Evolutionary conservation across 23 tunicate species (phyloP), one percentile per base, ranked within the genome.

Genomic region (Halocynthia roretzi): DNA sequence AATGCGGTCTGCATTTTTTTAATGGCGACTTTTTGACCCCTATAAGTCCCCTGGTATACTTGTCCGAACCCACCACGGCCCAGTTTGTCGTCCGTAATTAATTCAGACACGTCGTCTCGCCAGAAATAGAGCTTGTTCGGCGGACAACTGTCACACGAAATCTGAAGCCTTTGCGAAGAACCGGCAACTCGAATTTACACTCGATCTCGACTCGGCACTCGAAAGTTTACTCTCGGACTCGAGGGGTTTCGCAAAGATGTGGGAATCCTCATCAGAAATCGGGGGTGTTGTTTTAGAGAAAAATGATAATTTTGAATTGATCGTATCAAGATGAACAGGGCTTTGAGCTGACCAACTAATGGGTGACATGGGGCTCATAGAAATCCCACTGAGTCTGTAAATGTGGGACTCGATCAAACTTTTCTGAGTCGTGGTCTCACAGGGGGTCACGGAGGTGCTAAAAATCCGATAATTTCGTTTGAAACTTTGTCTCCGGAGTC

Each of bases 61-160:
- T 78, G 85, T 49, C 97, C 97, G 55, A 90, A 90, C 17, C 97
- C 97, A 8, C 97, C 97, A 7, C 77, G 56, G 0, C 97, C 97
- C 23, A 90, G 53, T 49, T 85, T 79, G 31, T 84, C 88, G 10
- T 77, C 62, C 0, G 82, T 72, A 7, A 75, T 61, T 7, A 90
- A 52, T 56, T 90, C 90, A 0, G 80, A 64, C 52, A 76, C 86
- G 57, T 81, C 81, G 17, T 90, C 97, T 19, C 81, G 78, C 97
- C 97, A 90, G 52, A 85, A 81, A 58, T 90, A 90, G 0, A 90
- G 52, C 76, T 84, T 90, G 18, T 81, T 88, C 8, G 96, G 84
- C 15, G 88, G 96, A 66, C 96, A 89, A 5, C 62, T 74, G 55
- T 89, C 88, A 22, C 69, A 53, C 52, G 58, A 58, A 12, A 77